Base-by-base conservation (phyloP, 2,797 vertebrate species). In the Sternotherus odoratus region DNA sequence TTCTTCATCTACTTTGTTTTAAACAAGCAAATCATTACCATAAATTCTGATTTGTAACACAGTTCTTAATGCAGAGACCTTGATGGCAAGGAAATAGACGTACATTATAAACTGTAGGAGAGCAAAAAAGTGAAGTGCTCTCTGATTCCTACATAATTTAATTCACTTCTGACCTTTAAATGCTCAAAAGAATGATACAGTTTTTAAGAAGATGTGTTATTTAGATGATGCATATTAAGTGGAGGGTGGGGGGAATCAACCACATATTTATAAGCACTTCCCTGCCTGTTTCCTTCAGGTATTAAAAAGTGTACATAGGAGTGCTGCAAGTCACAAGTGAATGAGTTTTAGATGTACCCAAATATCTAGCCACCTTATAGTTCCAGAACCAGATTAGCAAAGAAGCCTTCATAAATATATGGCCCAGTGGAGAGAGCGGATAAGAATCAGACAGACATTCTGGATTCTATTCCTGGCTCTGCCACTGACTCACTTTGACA, bases 131-230 rank as follows among this genome's bases (percentile, higher is more conserved):
- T 30, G 26, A 83, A 23, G 33, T 39, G 50, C 21, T 83, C 95
- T 91, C 74, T 74, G 84, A 13, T 33, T 60, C 28, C 28, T 82
- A 28, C 46, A 43, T 57, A 81, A 74, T 92, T 93, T 83, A 93
- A 92, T 69, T 46, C 48, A 87, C 19, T 50, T 86, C 85, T 85
- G 60, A 53, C 19, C 48, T 82, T 0, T 30, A 88, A 88, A 36
- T 46, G 39, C 82, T 90, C 85, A 66, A 85, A 94, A 94, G 48
- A 12, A 81, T 54, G 91, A 82, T 57, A 89, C 3, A 60, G 36
- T 50, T 88, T 43, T 92, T 85, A 77, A 72, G 51, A 77, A 86
- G 21, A 85, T 77, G 13, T 15, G 12, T 30, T 75, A 53, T 74
- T 92, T 56, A 74, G 63, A 74, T 6, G 2, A 23, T 46, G n/a